A percentile compares a stretch with the other conserved stretches of the same genome.
Evolutionary conservation across 2,113 vertebrate genomes (phyloP).

Genomic region (Amia ocellicauda): DNA sequence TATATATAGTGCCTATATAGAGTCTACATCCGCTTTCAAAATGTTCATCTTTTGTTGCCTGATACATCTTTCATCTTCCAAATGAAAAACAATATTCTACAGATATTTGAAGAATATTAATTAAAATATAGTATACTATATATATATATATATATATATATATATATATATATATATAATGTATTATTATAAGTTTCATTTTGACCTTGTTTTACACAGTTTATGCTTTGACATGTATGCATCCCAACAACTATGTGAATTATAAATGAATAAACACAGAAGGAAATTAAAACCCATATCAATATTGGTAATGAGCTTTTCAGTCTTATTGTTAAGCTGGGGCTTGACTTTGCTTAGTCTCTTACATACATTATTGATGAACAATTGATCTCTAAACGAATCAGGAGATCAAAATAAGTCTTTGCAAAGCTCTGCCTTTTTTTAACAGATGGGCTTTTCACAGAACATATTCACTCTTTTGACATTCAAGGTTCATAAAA

Average conservation of each 20-base stretch:
- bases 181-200: too few species aligned
- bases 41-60: too few species aligned
- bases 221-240: too few species aligned
- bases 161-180: too few species aligned
- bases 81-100: too few species aligned
- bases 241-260: constrained; percentile 23
- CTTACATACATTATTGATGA: constrained; percentile 45
- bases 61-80: too few species aligned
- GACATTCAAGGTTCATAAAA: not conserved
- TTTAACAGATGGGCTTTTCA: constrained; percentile 4
- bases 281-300: constrained; percentile 58
- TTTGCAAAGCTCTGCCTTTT: constrained; percentile 15
- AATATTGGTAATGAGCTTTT: constrained; percentile 43
- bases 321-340: constrained; percentile 42
- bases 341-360: constrained; percentile 21
- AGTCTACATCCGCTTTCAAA: too few species aligned
- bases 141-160: too few species aligned
- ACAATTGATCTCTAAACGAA: constrained; percentile 17
- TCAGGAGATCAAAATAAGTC: constrained; percentile 17
- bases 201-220: too few species aligned
- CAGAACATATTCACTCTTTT: not conserved
- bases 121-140: too few species aligned
- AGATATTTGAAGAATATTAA: too few species aligned
- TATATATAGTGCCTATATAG: too few species aligned
- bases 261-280: constrained; percentile 23